phyloP scores from a whole-genome alignment of 1,140 invertebrate genomes.

The Bicyclus anynana region DNA sequence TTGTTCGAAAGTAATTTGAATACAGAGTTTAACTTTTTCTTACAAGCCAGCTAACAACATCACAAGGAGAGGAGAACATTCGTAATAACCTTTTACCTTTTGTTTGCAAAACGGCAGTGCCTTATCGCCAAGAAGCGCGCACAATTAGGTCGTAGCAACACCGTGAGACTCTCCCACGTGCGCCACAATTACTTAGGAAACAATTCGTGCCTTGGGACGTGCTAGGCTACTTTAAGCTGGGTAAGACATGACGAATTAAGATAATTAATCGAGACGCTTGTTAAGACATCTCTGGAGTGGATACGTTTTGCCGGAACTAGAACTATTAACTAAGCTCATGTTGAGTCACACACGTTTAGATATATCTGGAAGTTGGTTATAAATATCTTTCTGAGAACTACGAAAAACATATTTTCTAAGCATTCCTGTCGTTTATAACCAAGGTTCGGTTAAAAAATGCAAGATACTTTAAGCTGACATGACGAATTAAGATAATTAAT shows the following conservation, averaged over 20 bases:
- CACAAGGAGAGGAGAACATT: slow-evolving; percentile 12
- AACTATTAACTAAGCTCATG: background rate
- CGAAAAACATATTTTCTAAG: no score
- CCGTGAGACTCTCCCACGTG: slow-evolving; percentile 67
- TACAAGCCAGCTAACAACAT: background rate
- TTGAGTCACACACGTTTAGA: no score
- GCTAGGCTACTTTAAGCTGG: slow-evolving; percentile 23
- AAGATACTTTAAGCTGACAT: slow-evolving; percentile 20
- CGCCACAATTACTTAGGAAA: slow-evolving; percentile 57
- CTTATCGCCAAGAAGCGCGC: slow-evolving; percentile 23
- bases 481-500: slow-evolving; percentile 26
- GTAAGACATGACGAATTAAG: slow-evolving; percentile 19
- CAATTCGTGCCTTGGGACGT: slow-evolving; percentile 39
- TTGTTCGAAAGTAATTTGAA: no score
- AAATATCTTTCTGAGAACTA: no score
- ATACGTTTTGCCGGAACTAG: background rate
- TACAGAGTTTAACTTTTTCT: background rate
- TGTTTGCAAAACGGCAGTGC: slow-evolving; percentile 23
- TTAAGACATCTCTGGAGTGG: background rate
- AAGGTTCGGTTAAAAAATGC: no score
- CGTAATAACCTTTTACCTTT: slow-evolving; percentile 21
- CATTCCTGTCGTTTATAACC: no score
- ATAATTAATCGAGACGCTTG: slow-evolving; percentile 22
- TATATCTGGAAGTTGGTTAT: no score
- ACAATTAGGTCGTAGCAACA: slow-evolving; percentile 28